Percentiles rank a stretch among this genome's conserved stretches.
These are phyloP conservation scores for Anabacerthia variegaticeps DNA, from an alignment of 2,797 vertebrate species.

Conservation along the genomic window DNA sequence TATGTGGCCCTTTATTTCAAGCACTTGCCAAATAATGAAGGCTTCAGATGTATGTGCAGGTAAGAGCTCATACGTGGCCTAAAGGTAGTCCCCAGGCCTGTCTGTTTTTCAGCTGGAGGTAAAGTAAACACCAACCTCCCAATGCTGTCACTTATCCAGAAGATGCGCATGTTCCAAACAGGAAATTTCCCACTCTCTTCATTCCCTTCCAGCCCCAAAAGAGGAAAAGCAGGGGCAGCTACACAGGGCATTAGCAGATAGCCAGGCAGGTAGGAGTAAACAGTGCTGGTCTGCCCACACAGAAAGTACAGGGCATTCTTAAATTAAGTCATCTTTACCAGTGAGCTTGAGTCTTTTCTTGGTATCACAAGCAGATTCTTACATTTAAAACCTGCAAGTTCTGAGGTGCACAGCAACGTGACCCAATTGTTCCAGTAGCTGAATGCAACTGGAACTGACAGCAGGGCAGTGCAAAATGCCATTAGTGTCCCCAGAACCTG, in stretches of 20 bases:
- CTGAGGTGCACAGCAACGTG: background rate
- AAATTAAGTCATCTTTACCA: background rate
- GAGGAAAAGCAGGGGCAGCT: background rate
- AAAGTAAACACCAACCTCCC: background rate
- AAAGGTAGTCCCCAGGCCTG: background rate
- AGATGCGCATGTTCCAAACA: background rate
- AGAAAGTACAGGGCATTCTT: background rate
- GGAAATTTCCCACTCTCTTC: background rate
- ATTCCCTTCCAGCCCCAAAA: background rate
- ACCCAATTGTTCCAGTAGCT: background rate
- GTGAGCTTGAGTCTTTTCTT: background rate
- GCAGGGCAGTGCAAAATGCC: background rate
- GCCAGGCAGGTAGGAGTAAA: background rate
- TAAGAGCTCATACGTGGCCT: background rate
- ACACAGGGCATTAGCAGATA: background rate
- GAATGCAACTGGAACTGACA: background rate
- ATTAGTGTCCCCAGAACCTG: background rate
- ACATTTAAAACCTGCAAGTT: background rate
- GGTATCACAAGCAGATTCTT: background rate
- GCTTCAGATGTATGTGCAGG: rapidly evolving
- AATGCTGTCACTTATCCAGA: background rate
- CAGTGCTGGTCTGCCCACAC: background rate
- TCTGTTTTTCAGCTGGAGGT: background rate
- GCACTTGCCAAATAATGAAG: background rate
- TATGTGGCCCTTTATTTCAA: background rate